Base-by-base conservation (phyloP, 2,888 invertebrate genomes). In the Eupithecia centaureata region DNA sequence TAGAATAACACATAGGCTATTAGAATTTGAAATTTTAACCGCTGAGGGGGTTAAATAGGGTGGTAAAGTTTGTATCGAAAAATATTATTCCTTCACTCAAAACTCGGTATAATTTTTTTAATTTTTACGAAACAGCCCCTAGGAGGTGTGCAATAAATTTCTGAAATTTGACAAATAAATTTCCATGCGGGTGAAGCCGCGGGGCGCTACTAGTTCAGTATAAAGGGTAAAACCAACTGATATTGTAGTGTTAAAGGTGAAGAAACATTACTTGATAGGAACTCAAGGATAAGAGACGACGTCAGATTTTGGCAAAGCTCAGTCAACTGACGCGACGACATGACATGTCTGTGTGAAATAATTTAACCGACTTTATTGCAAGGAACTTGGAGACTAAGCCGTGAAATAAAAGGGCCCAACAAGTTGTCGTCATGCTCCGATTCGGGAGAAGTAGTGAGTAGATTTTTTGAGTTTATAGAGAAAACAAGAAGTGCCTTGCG, bases 281-380 rank as follows among this genome's bases (percentile, higher is more conserved):
- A 47, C 12, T 8, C 47, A 22, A 10, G 12, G 4, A 47, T 22
- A n/a, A 7, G 12, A 47, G 2, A 47, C 10, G 10, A 4, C 47
- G 22, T 12, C 47, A n/a, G n/a, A 47, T 47, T 47, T 22, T 47
- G 22, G 10, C 10, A 4, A 47, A 47, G 22, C 47, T 10, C 12
- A 3, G 18, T 3, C 4, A 4, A 47, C 47, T 1, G 1, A 47
- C n/a, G n/a, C 22, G 10, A 47, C 22, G n/a, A n/a, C n/a, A n/a
- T n/a, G n/a, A n/a, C n/a, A n/a, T 47, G 47, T 22, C 47, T 47
- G 22, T 47, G 47, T 22, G 47, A 22, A 47, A 47, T 47, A 47
- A n/a, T n/a, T n/a, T n/a, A n/a, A 47, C 12, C 47, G 3, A 47
- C 0, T 10, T 47, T 47, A 4, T 12, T 47, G 12, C 18, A 42